Base-by-base conservation (phyloP, 2,888 invertebrate species). In the Elmis aenea region DNA sequence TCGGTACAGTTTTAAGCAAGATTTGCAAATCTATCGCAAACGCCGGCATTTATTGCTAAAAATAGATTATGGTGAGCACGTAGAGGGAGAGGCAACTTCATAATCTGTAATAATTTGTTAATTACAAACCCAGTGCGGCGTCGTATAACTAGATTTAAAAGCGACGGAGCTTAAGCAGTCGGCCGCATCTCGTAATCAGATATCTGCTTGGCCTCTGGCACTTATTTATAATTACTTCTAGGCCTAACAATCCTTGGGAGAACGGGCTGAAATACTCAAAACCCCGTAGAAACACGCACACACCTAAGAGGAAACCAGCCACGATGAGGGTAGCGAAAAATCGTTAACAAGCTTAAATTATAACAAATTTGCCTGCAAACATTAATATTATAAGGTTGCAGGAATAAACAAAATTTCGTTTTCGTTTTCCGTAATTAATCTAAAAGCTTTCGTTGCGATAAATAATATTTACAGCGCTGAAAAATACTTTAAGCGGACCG, bases 211-310 rank as follows among this genome's bases (percentile, higher is more conserved):
- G 60, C 64, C 61, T 55, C 54, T 51, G 62, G 64, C 64, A 62
- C 59, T 62, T 63, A 64, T 65, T 64, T 58, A 61, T 65, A 65
- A 66, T 66, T 65, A 65, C 63, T 59, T 62, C 61, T 61, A 46
- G 58, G 55, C 53, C 55, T 56, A 52, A 55, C 54, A 46, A 35
- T 47, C 45, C 46, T 33, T 28, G 29, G 28, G 38, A 40, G 44
- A 36, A 31, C 27, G 20, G 26, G 33, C 31, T 38, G 38, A 42
- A 42, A 42, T 42, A 31, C 42, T 42, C 22, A 33, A 38, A 42
- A 33, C 34, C 42, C 31, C 30, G 16, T 26, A 35, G 42, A 26
- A 37, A 33, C 31, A 34, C 42, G 32, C 35, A 30, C 32, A 33
- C 37, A 13, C 35, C 9, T 23, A 28, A 45, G 35, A 35, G 35